Evolutionary conservation across 2,797 vertebrate species (phyloP).

Genomic region (Chrosomus eos): DNA sequence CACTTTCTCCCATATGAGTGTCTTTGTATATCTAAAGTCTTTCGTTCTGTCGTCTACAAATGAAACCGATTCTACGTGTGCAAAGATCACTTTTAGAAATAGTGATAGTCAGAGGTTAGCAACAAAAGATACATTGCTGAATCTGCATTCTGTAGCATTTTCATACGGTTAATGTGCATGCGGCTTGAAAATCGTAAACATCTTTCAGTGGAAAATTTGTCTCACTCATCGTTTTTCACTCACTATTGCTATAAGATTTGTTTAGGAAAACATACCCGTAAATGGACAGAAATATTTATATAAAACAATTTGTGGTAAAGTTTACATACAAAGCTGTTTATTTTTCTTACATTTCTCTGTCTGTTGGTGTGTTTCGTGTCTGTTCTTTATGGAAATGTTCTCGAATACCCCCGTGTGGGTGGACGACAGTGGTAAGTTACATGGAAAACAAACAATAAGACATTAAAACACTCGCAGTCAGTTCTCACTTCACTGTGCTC

Average conservation of each 20-base stretch:
- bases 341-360: constrained; percentile 36
- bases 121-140: neutral
- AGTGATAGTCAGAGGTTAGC: neutral
- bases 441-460: constrained; percentile 26
- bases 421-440: constrained; percentile 4
- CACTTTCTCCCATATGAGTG: neutral
- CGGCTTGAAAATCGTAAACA: neutral
- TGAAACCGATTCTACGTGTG: neutral
- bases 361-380: neutral
- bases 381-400: neutral
- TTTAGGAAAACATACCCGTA: neutral
- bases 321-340: neutral
- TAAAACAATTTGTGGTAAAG: constrained; percentile 16
- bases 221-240: constrained; percentile 16
- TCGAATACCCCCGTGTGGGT: constrained; percentile 45
- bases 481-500: constrained; percentile 21
- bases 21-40: neutral
- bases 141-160: neutral
- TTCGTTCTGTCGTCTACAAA: neutral
- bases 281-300: neutral
- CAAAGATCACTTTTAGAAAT: neutral
- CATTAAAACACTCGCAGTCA: neutral
- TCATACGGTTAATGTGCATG: neutral
- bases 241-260: neutral
- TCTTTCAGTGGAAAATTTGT: constrained; percentile 19